Percentiles rank a stretch among this genome's conserved stretches.
Evolutionary conservation across 2,113 vertebrate species (phyloP).

Genomic region (Herpailurus yagouaroundi): DNA sequence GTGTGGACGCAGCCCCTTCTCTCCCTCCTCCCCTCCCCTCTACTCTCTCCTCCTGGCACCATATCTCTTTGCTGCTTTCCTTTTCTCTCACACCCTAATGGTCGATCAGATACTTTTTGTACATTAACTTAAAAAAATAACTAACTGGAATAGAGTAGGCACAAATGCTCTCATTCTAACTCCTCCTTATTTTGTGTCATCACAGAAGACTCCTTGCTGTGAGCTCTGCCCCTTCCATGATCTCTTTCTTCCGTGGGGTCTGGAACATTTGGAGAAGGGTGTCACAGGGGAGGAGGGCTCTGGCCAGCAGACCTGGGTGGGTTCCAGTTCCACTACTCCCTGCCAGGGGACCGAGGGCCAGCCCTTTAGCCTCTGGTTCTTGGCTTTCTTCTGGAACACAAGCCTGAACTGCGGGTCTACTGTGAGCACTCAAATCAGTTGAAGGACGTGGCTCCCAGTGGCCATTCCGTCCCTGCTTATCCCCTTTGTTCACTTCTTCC

Average conservation of each 20-base stretch:
- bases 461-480: rapidly evolving
- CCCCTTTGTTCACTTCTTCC: background rate
- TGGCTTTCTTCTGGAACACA: background rate
- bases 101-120: background rate
- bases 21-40: background rate
- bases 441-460: background rate
- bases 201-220: background rate
- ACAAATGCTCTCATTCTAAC: rapidly evolving
- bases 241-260: background rate
- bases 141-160: background rate
- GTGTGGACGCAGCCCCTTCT: no score
- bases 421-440: background rate
- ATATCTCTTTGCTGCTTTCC: background rate
- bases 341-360: rapidly evolving
- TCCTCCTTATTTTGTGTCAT: no score
- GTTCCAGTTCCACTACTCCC: background rate
- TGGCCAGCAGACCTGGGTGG: background rate
- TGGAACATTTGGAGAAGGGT: background rate
- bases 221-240: background rate
- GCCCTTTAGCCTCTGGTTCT: background rate
- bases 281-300: background rate
- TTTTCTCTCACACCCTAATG: constrained; percentile 1
- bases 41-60: rapidly evolving
- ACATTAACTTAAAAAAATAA: background rate
- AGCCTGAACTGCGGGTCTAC: background rate